Conservation (phyloP, 1,140 invertebrate genomes). For the Babylonia areolata region DNA sequence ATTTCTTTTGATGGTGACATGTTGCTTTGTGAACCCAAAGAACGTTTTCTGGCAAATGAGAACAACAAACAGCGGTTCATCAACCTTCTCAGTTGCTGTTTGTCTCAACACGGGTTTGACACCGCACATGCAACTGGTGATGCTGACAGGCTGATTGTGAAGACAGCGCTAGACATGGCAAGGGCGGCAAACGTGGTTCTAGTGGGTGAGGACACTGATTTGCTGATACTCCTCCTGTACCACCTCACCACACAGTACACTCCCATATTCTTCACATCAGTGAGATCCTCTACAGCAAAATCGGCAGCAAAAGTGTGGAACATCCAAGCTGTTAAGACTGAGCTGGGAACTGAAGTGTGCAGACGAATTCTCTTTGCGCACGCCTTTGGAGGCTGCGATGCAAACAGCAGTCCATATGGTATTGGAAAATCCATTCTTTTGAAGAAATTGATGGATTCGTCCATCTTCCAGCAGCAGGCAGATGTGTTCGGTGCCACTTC, state of each 20-base stretch:
- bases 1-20: too few species aligned
- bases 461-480: neutral
- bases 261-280: neutral
- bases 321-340: neutral
- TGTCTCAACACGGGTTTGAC: too few species aligned
- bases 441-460: neutral
- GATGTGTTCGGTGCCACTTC: neutral
- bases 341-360: neutral
- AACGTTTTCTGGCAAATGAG: too few species aligned
- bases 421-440: neutral
- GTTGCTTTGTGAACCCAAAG: too few species aligned
- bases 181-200: too few species aligned
- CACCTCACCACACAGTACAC: neutral
- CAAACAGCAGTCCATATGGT: neutral
- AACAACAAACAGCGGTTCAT: too few species aligned
- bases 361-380: neutral
- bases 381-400: neutral
- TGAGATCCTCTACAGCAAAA: neutral
- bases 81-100: too few species aligned
- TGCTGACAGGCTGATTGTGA: too few species aligned
- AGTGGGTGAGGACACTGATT: too few species aligned
- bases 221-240: too few species aligned
- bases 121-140: too few species aligned
- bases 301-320: neutral
- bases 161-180: too few species aligned